Conservation (phyloP, 92 coral and sea anemone species). For the Scolanthus callimorphus region DNA sequence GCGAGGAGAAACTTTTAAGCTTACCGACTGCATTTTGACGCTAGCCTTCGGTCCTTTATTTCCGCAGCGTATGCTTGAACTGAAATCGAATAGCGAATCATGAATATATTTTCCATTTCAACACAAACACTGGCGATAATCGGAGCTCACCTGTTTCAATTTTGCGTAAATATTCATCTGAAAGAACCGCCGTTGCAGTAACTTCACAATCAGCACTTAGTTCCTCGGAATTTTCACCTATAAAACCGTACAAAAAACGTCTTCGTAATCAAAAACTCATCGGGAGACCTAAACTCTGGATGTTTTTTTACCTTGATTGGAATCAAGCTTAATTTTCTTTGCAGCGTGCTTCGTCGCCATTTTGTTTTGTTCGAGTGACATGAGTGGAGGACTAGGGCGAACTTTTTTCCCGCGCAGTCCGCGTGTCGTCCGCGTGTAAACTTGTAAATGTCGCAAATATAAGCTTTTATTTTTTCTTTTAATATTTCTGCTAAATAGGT, state of each 20-base stretch:
- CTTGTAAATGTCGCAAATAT: too few species aligned
- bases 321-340: slow-evolving; percentile 14
- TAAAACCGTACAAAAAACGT: too few species aligned
- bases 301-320: neutral
- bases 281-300: too few species aligned
- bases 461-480: too few species aligned
- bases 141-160: slow-evolving; percentile 65
- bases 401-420: too few species aligned
- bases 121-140: too few species aligned
- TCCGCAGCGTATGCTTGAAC: slow-evolving; percentile 72
- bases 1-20: neutral
- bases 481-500: too few species aligned
- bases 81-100: slow-evolving; percentile 10
- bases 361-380: too few species aligned
- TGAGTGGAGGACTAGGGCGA: too few species aligned
- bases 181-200: slow-evolving; percentile 66
- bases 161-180: slow-evolving; percentile 66
- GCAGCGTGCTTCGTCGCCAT: slow-evolving; percentile 1
- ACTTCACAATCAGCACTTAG: neutral
- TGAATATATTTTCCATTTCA: too few species aligned
- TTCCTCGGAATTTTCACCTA: neutral
- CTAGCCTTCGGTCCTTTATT: slow-evolving; percentile 58
- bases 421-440: too few species aligned
- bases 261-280: too few species aligned
- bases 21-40: slow-evolving; percentile 78